These are phyloP conservation scores for Auanema sp. DNA, from an alignment of 2,888 invertebrate genomes.

Conservation along the genomic window DNA sequence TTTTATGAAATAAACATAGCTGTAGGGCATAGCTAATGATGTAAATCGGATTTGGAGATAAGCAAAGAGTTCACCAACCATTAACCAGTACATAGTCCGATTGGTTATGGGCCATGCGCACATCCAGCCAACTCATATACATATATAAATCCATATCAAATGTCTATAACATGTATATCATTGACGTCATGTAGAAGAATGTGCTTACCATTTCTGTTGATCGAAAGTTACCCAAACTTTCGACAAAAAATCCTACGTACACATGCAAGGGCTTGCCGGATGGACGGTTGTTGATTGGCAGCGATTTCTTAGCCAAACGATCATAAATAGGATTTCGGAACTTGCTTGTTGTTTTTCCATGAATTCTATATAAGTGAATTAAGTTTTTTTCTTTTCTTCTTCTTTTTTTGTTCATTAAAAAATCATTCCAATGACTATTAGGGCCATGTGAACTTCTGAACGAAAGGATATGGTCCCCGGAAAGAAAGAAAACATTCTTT, in stretches of 20 bases:
- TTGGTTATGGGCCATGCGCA: slow-evolving; percentile 40
- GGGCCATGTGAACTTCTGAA: too few relatives aligned
- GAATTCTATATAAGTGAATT: too few relatives aligned
- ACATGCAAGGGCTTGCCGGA: slow-evolving; percentile 31
- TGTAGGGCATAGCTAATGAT: neutral
- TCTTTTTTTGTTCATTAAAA: too few relatives aligned
- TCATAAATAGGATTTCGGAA: too few relatives aligned
- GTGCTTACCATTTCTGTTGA: slow-evolving; percentile 50
- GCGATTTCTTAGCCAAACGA: too few relatives aligned
- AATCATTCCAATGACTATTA: too few relatives aligned
- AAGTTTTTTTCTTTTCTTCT: too few relatives aligned
- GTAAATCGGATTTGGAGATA: slow-evolving; percentile 1
- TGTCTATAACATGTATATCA: slow-evolving; percentile 32
- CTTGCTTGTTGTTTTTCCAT: too few relatives aligned
- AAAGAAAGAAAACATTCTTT: too few relatives aligned
- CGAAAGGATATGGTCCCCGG: too few relatives aligned
- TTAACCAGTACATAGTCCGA: slow-evolving; percentile 48
- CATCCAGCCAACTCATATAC: slow-evolving; percentile 57
- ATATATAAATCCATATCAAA: slow-evolving; percentile 57
- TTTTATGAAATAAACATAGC: neutral
- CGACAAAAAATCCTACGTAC: slow-evolving; percentile 51
- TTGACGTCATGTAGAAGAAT: neutral
- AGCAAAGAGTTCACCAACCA: slow-evolving; percentile 41
- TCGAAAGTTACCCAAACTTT: slow-evolving; percentile 52
- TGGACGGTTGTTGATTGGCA: too few relatives aligned